Conservation (phyloP, 2,113 vertebrate genomes). For the Empidonax alnorum region DNA sequence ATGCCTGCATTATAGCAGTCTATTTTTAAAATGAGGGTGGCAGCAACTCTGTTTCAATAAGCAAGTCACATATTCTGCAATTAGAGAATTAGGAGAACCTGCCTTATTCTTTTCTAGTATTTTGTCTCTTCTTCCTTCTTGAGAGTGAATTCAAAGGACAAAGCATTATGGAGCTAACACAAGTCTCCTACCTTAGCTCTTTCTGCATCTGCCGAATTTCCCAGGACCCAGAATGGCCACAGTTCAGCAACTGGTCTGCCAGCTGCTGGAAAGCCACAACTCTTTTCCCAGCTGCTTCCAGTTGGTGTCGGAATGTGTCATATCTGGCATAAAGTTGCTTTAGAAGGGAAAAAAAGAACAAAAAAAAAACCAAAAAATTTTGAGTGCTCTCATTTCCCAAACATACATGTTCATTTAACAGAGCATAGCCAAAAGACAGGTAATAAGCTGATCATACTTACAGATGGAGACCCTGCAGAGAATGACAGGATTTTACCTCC, state of each 20-base stretch:
- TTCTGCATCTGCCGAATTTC: constrained; percentile 74
- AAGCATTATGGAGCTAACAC: not conserved
- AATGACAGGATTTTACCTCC: not conserved
- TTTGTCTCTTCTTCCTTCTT: not conserved
- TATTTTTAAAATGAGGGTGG: not conserved
- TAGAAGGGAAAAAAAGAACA: not conserved
- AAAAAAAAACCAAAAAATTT: not conserved
- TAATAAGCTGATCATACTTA: not conserved
- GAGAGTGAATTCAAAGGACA: not conserved
- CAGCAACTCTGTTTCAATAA: not conserved
- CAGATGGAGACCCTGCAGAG: not conserved
- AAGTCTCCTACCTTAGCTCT: constrained; percentile 77
- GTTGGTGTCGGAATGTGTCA: constrained; percentile 77
- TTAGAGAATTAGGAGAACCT: not conserved
- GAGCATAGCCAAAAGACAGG: not conserved
- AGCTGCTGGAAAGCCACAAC: constrained; percentile 74
- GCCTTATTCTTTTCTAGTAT: not conserved
- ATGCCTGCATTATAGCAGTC: not conserved
- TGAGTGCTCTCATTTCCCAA: not conserved
- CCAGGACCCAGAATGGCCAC: constrained; percentile 70
- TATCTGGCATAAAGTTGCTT: constrained; percentile 83
- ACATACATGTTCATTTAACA: not conserved
- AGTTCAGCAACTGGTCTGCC: constrained; percentile 72
- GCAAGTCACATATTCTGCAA: not conserved
- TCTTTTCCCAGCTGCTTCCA: constrained; percentile 77